These are phyloP conservation scores for Parasteatoda tepidariorum DNA, from an alignment of 1,140 invertebrate species.

Conservation along the genomic window DNA sequence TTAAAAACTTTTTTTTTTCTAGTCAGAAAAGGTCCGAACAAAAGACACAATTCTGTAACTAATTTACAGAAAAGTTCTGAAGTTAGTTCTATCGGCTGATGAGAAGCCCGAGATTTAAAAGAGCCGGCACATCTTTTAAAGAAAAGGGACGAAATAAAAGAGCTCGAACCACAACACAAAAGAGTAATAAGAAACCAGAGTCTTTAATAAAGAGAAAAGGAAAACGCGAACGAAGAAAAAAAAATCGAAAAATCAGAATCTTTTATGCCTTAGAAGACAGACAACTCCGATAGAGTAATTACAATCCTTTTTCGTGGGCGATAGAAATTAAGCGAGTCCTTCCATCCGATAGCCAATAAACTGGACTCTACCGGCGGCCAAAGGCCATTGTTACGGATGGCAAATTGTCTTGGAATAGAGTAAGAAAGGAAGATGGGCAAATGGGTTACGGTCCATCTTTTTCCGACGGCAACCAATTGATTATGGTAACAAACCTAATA, in stretches of 20 bases:
- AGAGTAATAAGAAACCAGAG: slow-evolving; percentile 36
- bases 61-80: slow-evolving; percentile 54
- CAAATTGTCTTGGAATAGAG: slow-evolving; percentile 55
- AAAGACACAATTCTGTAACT: slow-evolving; percentile 37
- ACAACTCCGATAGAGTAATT: slow-evolving; percentile 52
- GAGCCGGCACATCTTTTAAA: slow-evolving; percentile 49
- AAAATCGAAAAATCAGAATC: slow-evolving; percentile 57
- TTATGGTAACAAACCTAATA: slow-evolving; percentile 61
- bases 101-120: slow-evolving; percentile 52
- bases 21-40: slow-evolving; percentile 17
- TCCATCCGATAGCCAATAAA: slow-evolving; percentile 58
- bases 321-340: slow-evolving; percentile 58
- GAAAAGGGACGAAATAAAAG: slow-evolving; percentile 8
- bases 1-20: slow-evolving; percentile 51
- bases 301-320: slow-evolving; percentile 51
- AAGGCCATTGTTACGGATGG: slow-evolving; percentile 43
- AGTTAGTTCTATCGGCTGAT: slow-evolving; percentile 16
- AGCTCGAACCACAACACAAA: slow-evolving; percentile 18
- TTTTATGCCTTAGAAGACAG: slow-evolving; percentile 50
- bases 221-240: slow-evolving; percentile 22
- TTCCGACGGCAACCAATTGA: slow-evolving; percentile 56
- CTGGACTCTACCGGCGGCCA: slow-evolving; percentile 28
- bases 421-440: slow-evolving; percentile 51
- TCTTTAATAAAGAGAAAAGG: slow-evolving; percentile 43
- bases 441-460: slow-evolving; percentile 58